Evolutionary conservation across 2,113 vertebrate species (phyloP).

Genomic region (Aspiorhynchus laticeps): DNA sequence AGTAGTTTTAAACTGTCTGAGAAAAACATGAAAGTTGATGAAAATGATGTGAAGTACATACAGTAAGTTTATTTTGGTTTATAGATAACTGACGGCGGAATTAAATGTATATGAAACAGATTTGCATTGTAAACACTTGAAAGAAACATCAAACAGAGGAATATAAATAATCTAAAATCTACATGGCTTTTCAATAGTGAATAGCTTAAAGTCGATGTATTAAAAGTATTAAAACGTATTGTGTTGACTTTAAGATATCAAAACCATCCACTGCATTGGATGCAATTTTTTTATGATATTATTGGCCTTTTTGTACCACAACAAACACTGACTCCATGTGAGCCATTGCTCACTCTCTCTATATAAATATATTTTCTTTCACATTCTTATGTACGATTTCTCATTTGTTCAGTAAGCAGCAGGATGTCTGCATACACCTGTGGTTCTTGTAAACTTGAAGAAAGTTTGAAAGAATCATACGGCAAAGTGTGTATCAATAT

Average conservation of each 20-base stretch:
- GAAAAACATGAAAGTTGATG: constrained; percentile 41
- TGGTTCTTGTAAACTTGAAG: constrained; percentile 7
- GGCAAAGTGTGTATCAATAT: neutral
- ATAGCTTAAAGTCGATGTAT: constrained; percentile 8
- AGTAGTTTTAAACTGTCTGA: constrained; percentile 62
- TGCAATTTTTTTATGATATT: neutral
- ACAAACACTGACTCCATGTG: neutral
- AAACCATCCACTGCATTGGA: neutral
- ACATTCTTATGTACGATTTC: neutral
- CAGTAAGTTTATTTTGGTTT: neutral
- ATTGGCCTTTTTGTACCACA: neutral
- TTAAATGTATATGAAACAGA: constrained; percentile 41
- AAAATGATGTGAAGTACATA: constrained; percentile 37
- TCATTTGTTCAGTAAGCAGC: constrained; percentile 25
- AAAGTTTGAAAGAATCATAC: neutral
- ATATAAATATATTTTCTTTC: constrained; percentile 15
- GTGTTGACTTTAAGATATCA: neutral
- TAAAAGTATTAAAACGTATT: neutral
- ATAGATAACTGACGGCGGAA: constrained; percentile 33
- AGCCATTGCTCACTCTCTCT: constrained; percentile 23
- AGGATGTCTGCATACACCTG: neutral
- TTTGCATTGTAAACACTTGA: constrained; percentile 60
- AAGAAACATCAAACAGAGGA: constrained; percentile 41
- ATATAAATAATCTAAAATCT: constrained; percentile 25
- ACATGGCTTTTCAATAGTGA: constrained; percentile 26